Base-by-base conservation (phyloP, 2,797 vertebrate genomes). In the Cryptoblepharus egeriae region DNA sequence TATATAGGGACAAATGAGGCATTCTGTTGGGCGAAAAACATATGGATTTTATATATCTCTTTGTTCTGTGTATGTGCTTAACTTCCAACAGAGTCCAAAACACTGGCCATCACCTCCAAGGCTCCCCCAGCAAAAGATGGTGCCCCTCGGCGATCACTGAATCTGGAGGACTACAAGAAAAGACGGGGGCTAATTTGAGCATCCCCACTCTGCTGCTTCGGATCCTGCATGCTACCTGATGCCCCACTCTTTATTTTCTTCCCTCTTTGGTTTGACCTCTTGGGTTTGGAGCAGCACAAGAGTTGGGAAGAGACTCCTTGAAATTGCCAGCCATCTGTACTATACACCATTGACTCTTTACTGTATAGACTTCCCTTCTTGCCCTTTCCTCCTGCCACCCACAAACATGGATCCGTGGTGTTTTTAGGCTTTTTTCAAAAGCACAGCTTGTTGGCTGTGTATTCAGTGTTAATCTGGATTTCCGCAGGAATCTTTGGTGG, bases 111-210 rank as follows among this genome's bases (percentile, higher is more conserved):
- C 92, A 99, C 98, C 89, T 98, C 98, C 82, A 99, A 99, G 74
- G 96, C 98, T 32, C 97, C 99, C 65, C 97, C 98, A 18, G 97
- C 98, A 93, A 99, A 99, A 95, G 98, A 99, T 72, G 98, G 99
- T 39, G 98, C 98, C 58, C 99, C 99, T 22, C 97, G 98, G 78
- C 95, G 99, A 91, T 99, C 99, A 73, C 95, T 99, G 90, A 99
- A 99, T 92, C 96, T 99, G 95, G 99, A 99, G 92, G 99, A 99
- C 96, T 99, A 99, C 95, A 99, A 99, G 96, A 99, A 99, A 94
- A 97, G 99, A 93, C 96, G 99, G 94, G 99, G 99, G 65, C 97
- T 99, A 91, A 99, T 99, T 94, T 99, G 96, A 99, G 88, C 91
- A 4, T 61, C 57, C 89, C 91, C 90, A 88, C 81, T 93, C 92